Evolutionary conservation across 2,888 invertebrate genomes (phyloP), one percentile per base, ranked within the genome.

Genomic region (Ormyrus rosae): DNA sequence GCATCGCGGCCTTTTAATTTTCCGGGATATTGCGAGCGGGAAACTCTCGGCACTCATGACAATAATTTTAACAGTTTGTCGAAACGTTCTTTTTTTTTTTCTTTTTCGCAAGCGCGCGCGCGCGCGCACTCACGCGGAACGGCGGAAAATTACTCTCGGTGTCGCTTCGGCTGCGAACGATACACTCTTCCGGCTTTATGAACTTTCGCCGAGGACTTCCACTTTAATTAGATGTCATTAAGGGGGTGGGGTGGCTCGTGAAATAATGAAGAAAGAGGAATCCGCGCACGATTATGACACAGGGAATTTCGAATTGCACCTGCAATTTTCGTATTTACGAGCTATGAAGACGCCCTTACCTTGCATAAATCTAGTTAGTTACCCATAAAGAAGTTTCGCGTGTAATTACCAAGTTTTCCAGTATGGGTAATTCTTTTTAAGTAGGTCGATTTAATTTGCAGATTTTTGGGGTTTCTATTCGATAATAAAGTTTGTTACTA

Each of bases 221-320:
- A 58, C 55, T n/a, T 78, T 78, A 71, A 78, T 78, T 71, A 51
- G 70, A 13, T 11, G 64, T 64, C 51, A 76, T 76, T 64, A 64
- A 77, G 55, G 13, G 13, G n/a, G 56, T 0, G 19, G 34, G 34
- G 10, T 13, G 56, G 51, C 34, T 71, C 13, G 58, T 7, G 56
- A 34, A 71, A 55, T 65, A 55, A 69, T 65, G 70, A 78, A 71
- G 78, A 65, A 71, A 70, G 53, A 74, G 56, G 55, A 50, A 74
- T 67, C 34, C 56, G 65, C 50, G 48, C 46, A 7, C 50, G 75
- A 61, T 68, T 46, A 9, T 76, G 68, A 61, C 61, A 13, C 19
- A 67, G 67, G 58, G 34, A 51, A n/a, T 63, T 60, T 69, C 69
- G 56, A 46, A 69, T 56, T 48, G 3, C 34, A 34, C 34, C n/a